Base-by-base conservation (phyloP, 1,140 invertebrate species). In the Caenorhabditis latens region DNA sequence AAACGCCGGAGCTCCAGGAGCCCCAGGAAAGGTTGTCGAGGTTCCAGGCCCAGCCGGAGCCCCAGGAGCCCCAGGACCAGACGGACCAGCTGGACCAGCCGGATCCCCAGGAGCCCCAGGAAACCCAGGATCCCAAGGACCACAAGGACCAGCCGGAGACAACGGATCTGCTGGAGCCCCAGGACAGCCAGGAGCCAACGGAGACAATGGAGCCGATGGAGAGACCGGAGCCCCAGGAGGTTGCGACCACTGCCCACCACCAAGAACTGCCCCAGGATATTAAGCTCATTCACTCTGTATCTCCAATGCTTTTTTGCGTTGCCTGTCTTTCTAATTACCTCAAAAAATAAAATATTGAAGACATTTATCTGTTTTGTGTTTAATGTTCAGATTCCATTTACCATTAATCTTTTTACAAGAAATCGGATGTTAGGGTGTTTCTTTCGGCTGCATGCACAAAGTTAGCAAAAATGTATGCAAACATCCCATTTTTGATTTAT, bases 191-290 rank as follows among this genome's bases (percentile, higher is more conserved):
- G 87, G 87, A 88, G 50, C 67, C 67, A 48, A 75, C 42, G 87
- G 87, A 85, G 50, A 75, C 43, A 85, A 79, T 53, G 86, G 86
- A 84, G 58, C 86, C 86, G 86, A 87, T 82, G 86, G 86, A 84
- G 86, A 87, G 61, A 84, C 46, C 21, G 86, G 86, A 87, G 82
- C 82, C 53, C 55, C 84, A 65, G 84, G 88, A 87, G 83, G 85
- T 53, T 88, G 88, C 71, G 88, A 88, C 40, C 88, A 88, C 85
- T 88, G 88, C 61, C 88, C 88, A 79, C 88, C 88, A 58, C 88
- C 88, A 57, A 83, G 88, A 75, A 88, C 88, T 19, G 88, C 88
- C 21, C 88, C 88, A 57, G 88, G 88, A 58, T 88, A 88, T 87
- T 88, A 67, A 85, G 46, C 16, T 79, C 71, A 79, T 79, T 50